Evolutionary conservation across 2,888 invertebrate genomes (phyloP).

Genomic region (Bembecia ichneumoniformis): DNA sequence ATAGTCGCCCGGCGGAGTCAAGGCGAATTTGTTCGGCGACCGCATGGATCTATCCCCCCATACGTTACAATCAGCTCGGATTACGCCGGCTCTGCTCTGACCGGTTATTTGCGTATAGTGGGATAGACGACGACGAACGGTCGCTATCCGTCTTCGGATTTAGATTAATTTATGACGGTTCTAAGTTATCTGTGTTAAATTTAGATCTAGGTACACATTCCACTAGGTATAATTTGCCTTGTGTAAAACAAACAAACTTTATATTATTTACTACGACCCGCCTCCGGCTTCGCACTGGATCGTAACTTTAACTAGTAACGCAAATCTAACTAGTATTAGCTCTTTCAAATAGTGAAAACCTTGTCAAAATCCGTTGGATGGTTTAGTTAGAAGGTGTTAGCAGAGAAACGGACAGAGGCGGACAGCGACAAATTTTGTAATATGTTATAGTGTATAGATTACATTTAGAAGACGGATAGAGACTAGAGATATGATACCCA

Average conservation of each 20-base stretch:
- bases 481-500: not conserved
- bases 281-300: too few species aligned
- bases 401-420: too few species aligned
- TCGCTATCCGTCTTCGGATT: constrained; percentile 30
- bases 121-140: constrained; percentile 22
- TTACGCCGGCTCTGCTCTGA: constrained; percentile 16
- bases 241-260: too few species aligned
- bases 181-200: constrained; percentile 22
- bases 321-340: too few species aligned
- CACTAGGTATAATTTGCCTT: not conserved
- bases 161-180: constrained; percentile 33
- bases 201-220: constrained; percentile 11
- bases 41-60: constrained; percentile 21
- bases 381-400: too few species aligned
- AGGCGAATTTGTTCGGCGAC: constrained; percentile 30
- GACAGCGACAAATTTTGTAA: too few species aligned
- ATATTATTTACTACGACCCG: too few species aligned
- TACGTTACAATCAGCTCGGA: constrained; percentile 43
- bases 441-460: too few species aligned
- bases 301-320: too few species aligned
- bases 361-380: too few species aligned
- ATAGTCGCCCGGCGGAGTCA: constrained; percentile 20
- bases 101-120: constrained; percentile 24
- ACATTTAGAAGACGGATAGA: too few species aligned
- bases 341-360: too few species aligned